Evolutionary conservation across 2,888 invertebrate genomes (phyloP).

Genomic region (Encarsia formosa): DNA sequence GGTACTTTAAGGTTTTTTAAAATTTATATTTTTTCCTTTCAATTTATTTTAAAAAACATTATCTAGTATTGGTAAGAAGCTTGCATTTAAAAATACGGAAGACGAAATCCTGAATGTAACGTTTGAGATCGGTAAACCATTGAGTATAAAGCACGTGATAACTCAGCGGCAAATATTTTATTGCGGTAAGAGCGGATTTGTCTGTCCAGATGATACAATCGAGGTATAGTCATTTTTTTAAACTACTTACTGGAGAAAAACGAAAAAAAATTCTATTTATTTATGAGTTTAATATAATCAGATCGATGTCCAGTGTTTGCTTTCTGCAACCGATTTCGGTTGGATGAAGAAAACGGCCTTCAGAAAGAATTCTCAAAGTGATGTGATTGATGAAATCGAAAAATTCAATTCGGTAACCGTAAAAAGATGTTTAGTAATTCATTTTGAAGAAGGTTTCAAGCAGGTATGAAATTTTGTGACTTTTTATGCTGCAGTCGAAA

Average conservation of each 20-base stretch:
- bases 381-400: not conserved
- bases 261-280: too few species aligned
- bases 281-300: too few species aligned
- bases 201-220: constrained; percentile 10
- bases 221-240: constrained; percentile 9
- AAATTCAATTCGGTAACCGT: not conserved
- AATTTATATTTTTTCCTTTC: too few species aligned
- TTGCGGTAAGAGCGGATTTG: not conserved
- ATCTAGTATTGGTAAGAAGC: not conserved
- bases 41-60: not conserved
- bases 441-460: constrained; percentile 2
- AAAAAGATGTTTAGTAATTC: not conserved
- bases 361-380: not conserved
- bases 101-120: constrained; percentile 25
- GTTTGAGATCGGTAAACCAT: constrained; percentile 33
- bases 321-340: too few species aligned
- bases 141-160: constrained; percentile 25
- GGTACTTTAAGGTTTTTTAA: too few species aligned
- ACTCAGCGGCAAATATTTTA: constrained; percentile 13
- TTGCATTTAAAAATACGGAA: constrained; percentile 26
- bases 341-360: not conserved
- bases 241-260: too few species aligned
- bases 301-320: too few species aligned
- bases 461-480: constrained; percentile 16
- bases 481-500: too few species aligned